A percentile compares a stretch with the other conserved stretches of the same genome.
Evolutionary conservation across 1,140 invertebrate species (phyloP).

Genomic region (Drosophila gunungcola): DNA sequence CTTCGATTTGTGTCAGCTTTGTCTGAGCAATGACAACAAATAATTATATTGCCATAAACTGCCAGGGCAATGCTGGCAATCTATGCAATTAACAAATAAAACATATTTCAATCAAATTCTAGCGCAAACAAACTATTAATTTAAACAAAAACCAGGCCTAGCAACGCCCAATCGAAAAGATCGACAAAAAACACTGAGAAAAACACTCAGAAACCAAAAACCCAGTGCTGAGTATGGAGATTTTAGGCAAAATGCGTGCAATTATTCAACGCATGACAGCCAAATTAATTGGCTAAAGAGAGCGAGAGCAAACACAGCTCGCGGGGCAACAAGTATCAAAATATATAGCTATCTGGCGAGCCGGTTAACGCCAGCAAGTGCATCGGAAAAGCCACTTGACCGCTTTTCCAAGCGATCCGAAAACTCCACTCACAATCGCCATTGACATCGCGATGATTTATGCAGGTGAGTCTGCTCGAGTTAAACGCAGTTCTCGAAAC

Average conservation of each 20-base stretch:
- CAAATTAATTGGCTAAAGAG: conserved; percentile 55
- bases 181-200: conserved; percentile 28
- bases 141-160: conserved; percentile 29
- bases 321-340: conserved; percentile 48
- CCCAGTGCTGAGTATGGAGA: conserved; percentile 36
- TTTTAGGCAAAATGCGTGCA: conserved; percentile 56
- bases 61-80: conserved; percentile 23
- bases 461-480: conserved; percentile 64
- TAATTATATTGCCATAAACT: conserved; percentile 64
- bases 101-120: conserved; percentile 60
- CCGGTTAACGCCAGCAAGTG: conserved; percentile 65
- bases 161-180: conserved; percentile 37
- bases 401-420: conserved; percentile 69
- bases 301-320: conserved; percentile 24
- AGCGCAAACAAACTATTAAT: conserved; percentile 62
- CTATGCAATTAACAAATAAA: conserved; percentile 54
- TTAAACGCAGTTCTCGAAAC: conserved; percentile 39
- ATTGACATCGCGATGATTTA: conserved; percentile 71
- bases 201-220: conserved; percentile 4
- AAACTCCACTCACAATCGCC: conserved; percentile 44
- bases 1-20: conserved; percentile 14
- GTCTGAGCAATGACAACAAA: conserved; percentile 57
- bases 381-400: conserved; percentile 67
- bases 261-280: conserved; percentile 68
- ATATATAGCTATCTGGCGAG: conserved; percentile 44